Percentiles rank a stretch among this genome's conserved stretches.
These are phyloP conservation scores for Scopus umbretta DNA, from an alignment of 2,113 vertebrate genomes.

Conservation along the genomic window DNA sequence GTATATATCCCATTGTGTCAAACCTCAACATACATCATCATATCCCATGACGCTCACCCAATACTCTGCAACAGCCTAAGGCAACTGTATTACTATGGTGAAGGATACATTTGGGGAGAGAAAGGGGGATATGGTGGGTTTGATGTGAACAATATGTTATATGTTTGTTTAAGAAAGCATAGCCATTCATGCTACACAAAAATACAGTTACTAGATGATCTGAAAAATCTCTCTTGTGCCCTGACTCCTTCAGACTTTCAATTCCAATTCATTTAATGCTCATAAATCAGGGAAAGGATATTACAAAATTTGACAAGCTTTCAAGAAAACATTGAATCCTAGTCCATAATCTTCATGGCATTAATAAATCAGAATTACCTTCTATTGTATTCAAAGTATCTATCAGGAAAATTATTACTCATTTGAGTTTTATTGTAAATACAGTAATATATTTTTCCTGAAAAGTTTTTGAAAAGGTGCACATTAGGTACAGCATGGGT, in stretches of 20 bases:
- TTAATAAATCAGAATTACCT: neutral
- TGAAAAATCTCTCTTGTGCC: neutral
- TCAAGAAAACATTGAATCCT: neutral
- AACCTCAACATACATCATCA: neutral
- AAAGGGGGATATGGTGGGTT: neutral
- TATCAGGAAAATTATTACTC: neutral
- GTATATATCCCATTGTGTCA: neutral
- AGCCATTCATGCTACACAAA: neutral
- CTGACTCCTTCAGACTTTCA: neutral
- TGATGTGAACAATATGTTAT: neutral
- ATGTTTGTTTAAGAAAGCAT: neutral
- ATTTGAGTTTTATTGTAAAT: neutral
- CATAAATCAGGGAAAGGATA: neutral
- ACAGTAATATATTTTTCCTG: neutral
- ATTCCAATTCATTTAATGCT: neutral
- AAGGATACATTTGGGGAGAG: neutral
- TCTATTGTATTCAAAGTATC: neutral
- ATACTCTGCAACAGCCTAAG: neutral
- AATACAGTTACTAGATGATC: neutral
- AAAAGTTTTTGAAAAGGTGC: neutral
- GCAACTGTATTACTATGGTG: neutral
- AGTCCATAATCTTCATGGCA: neutral
- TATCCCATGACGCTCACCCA: neutral
- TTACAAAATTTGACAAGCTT: neutral
- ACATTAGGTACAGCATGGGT: neutral